Evolutionary conservation across 2,797 vertebrate genomes (phyloP), one percentile per base, ranked within the genome.

Genomic region (Scomberomorus guttatus): DNA sequence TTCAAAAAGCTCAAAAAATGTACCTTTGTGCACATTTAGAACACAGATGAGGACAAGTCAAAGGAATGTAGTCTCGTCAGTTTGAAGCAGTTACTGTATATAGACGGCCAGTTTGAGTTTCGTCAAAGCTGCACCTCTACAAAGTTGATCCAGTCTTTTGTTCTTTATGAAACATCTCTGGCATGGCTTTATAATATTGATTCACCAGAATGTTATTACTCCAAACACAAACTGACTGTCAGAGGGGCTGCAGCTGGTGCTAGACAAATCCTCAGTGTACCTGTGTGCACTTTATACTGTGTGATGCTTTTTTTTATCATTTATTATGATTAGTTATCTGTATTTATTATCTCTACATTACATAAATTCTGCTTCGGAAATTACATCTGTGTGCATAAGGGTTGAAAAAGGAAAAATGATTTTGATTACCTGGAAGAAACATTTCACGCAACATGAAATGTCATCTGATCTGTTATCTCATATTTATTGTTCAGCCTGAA

Each of bases 401-500:
- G 54, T 32, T 60, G 46, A 63, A 64, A 76, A 65, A 22, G 0
- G 75, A 71, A 55, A 68, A 62, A 56, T 34, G 51, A 25, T 63
- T 77, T 83, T 80, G 66, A 87, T 75, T 74, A 72, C 59, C 72
- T 46, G 50, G 29, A 64, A 56, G 65, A 77, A 75, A 79, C 64
- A 79, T 75, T 77, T 81, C 67, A 75, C n/a, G 82, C 83, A 75
- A 72, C 76, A 75, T 37, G 34, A 37, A 37, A 37, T 37, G 51
- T 70, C 32, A 9, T 77, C 75, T 37, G 37, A 37, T 37, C 10
- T 37, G 37, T 37, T 10, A 8, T 76, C 75, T 77, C 64, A 52
- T 75, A 54, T 83, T 83, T 65, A 75, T 78, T 87, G 76, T 75
- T 87, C 64, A 77, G 77, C 59, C 67, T 59, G 55, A 57, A 67